These are phyloP conservation scores for Andrena bucephala DNA, from an alignment of 2,888 invertebrate genomes.

Conservation along the genomic window DNA sequence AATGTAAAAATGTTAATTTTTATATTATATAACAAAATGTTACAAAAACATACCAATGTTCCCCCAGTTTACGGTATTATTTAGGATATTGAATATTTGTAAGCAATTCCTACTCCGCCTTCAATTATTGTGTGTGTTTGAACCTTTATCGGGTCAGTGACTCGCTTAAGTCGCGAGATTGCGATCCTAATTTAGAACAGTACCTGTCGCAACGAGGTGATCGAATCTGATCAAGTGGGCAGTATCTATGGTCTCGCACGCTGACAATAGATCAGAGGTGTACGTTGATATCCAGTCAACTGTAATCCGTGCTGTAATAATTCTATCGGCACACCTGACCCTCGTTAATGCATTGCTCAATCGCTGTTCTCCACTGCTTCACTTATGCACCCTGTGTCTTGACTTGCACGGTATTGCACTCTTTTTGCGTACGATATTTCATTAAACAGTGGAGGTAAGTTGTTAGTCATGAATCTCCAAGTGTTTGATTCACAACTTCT, in stretches of 20 bases:
- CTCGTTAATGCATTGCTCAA: conserved; percentile 73
- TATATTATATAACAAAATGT: too few species aligned
- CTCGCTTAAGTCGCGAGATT: conserved; percentile 30
- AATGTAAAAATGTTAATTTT: too few species aligned
- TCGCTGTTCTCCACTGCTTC: conserved; percentile 56
- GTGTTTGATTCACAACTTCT: too few species aligned
- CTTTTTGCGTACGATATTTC: conserved; percentile 4
- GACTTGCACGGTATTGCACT: conserved; percentile 44
- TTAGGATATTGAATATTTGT: neutral
- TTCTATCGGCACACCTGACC: conserved; percentile 69
- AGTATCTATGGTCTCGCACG: conserved; percentile 54
- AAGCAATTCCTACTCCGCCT: conserved; percentile 1
- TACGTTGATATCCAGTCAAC: conserved; percentile 50
- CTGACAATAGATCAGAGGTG: conserved; percentile 60
- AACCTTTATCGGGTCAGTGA: conserved; percentile 15
- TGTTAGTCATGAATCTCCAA: neutral
- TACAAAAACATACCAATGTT: too few species aligned
- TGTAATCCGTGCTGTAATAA: conserved; percentile 59
- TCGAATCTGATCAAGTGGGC: conserved; percentile 64
- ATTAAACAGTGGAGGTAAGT: neutral
- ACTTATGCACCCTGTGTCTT: conserved; percentile 68
- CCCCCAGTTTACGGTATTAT: neutral
- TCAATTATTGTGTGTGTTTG: neutral
- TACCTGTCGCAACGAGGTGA: conserved; percentile 60
- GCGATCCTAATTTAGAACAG: conserved; percentile 50